These are phyloP conservation scores for Darwinula stevensoni DNA, from an alignment of 2,888 invertebrate species.

Conservation along the genomic window DNA sequence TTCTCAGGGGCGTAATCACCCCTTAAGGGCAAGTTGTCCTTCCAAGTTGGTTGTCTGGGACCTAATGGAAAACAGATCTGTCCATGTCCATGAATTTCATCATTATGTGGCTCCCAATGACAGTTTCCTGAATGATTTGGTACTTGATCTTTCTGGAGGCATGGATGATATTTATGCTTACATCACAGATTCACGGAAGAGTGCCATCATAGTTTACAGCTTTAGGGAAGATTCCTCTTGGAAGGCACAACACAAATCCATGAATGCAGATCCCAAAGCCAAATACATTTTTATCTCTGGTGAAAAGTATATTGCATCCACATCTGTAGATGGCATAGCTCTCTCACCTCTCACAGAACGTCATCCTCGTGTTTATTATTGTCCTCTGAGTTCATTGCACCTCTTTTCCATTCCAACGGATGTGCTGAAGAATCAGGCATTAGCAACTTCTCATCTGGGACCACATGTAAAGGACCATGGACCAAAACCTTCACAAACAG, in stretches of 20 bases:
- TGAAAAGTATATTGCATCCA: constrained; percentile 31
- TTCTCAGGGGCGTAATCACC: too few species aligned
- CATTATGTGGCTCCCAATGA: constrained; percentile 25
- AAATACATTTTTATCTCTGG: not conserved
- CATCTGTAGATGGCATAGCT: constrained; percentile 41
- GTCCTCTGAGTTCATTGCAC: constrained; percentile 33
- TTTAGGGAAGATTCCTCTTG: not conserved
- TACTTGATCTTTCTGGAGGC: constrained; percentile 24
- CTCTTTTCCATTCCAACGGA: constrained; percentile 32
- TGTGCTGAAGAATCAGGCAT: constrained; percentile 11
- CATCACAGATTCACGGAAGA: constrained; percentile 31
- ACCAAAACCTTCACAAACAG: constrained; percentile 30
- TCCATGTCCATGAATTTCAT: constrained; percentile 32
- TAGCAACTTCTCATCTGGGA: constrained; percentile 16
- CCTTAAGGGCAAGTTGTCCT: constrained; percentile 17
- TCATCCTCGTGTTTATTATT: too few species aligned
- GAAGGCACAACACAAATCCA: not conserved
- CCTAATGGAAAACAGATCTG: constrained; percentile 23
- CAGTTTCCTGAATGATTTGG: constrained; percentile 37
- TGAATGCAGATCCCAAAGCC: not conserved
- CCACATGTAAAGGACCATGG: constrained; percentile 28
- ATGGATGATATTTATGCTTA: constrained; percentile 32
- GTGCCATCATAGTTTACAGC: constrained; percentile 13
- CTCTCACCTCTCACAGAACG: too few species aligned
- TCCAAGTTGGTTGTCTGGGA: constrained; percentile 30